Evolutionary conservation across 2,797 vertebrate species (phyloP).

Genomic region (Lagorchestes hirsutus): DNA sequence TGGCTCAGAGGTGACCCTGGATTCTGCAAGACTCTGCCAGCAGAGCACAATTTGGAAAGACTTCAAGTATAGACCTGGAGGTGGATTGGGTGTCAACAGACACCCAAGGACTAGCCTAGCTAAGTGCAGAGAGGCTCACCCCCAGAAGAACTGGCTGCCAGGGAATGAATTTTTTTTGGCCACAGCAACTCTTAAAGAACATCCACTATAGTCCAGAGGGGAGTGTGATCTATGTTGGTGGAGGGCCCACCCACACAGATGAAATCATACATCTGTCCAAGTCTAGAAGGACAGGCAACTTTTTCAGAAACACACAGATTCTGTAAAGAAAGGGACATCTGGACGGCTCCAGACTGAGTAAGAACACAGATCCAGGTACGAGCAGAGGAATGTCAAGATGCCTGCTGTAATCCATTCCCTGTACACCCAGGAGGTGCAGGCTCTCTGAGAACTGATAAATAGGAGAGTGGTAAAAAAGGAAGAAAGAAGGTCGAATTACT

Average conservation of each 20-base stretch:
- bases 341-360: neutral
- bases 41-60: neutral
- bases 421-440: neutral
- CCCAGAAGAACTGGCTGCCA: neutral
- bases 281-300: neutral
- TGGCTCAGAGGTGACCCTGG: slow-evolving; percentile 2
- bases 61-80: slow-evolving; percentile 10
- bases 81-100: slow-evolving; percentile 10
- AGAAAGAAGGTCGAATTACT: neutral
- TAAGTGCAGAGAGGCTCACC: slow-evolving; percentile 9
- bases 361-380: neutral
- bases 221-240: slow-evolving; percentile 4
- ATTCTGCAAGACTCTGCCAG: neutral
- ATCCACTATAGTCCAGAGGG: neutral
- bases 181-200: neutral
- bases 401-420: neutral
- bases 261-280: slow-evolving; percentile 2
- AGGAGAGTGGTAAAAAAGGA: neutral
- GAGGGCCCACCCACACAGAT: slow-evolving; percentile 6
- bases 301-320: neutral
- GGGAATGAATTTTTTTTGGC: slow-evolving; percentile 5
- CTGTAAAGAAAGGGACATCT: neutral
- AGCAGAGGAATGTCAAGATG: neutral
- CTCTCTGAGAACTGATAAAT: neutral
- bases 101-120: neutral